Evolutionary conservation across 2,888 invertebrate species (phyloP), one percentile per base, ranked within the genome.

Genomic region (Parochlus steinenii): DNA sequence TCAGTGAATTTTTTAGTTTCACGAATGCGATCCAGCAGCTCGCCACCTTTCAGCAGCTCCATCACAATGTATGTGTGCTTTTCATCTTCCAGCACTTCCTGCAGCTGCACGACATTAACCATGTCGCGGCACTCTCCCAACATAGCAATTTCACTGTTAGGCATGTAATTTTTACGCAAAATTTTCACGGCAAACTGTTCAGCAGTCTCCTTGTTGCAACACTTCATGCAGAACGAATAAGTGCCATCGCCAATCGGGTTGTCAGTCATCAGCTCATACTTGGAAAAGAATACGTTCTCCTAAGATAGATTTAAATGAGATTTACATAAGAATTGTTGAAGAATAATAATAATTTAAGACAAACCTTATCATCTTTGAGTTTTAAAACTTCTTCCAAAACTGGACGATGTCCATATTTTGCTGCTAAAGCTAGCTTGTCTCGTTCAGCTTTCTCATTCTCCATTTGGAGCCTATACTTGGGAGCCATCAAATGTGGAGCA

Each of bases 1-100:
- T 95, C 95, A 0, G 76, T 73, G 46, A 90, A 72, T 32, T 67
- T 66, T 34, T 67, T 65, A 44, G 70, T 67, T 43, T 67, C 65
- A 2, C 73, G 60, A 43, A 82, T 74, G 47, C 74, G 51, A 48
- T 67, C 61, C 46, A 75, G 61, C 26, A 93, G 61, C 59, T 93
- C 92, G 2, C 87, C 87, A 12, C 92, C 92, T 29, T 64, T 59
- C 11, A 89, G 65, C 42, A 85, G 62, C 55, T 95, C 95, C 54
- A 85, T 73, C 10, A 97, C 78, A 41, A 97, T 71, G 63, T 93
- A 95, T 0, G 86, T 81, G 56, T 90, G 79, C 47, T 75, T 72
- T 53, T 81, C 69, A 61, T 90, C 86, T 45, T 79, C 70, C 49
- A 82, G 69, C n/a, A 85, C 78, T 51, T 92, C 81, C 46, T 79